Evolutionary conservation across 2,113 vertebrate species (phyloP), one percentile per base, ranked within the genome.

Genomic region (Mormoops blainvillei): DNA sequence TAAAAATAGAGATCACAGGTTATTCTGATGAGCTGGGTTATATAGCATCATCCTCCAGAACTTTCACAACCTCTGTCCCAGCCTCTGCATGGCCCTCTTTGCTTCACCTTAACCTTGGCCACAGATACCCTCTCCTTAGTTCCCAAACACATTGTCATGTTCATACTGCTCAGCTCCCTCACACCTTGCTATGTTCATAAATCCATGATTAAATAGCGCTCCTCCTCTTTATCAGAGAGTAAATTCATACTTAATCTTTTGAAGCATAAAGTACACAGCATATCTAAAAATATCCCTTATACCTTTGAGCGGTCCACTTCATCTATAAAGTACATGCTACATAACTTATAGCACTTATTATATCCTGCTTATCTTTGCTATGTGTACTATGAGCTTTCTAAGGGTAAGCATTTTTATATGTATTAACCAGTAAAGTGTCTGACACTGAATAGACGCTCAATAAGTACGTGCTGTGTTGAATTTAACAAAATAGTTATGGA

Each of bases 401-500:
- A 90, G 14, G 61, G 28, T 71, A 88, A 65, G 58, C 48, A 92
- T 94, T 90, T 81, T 77, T 89, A 7, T 63, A 81, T 45, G 31
- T 89, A 88, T 89, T 67, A 86, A 85, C 8, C 33, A 93, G 24
- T 41, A 74, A 70, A 86, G 38, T 74, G 41, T 54, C 36, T 93
- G 78, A 96, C 33, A 80, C 4, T 14, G 7, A 96, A 90, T 0
- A 97, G 56, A 91, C 95, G 52, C 83, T 93, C 38, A 88, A 45
- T 54, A 97, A 88, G 20, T 76, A 96, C 31, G 15, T 70, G 63
- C 31, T 6, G 24, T 88, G 11, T 71, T 93, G n/a, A 97, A 87
- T 81, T 91, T 90, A 81, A 94, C 33, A 89, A 94, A 94, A 87
- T 8, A 65, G 76, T 95, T 87, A 96, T 81, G 70, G n/a, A 85